phyloP scores from a whole-genome alignment of 2,888 invertebrate species.

The Sicus ferrugineus region DNA sequence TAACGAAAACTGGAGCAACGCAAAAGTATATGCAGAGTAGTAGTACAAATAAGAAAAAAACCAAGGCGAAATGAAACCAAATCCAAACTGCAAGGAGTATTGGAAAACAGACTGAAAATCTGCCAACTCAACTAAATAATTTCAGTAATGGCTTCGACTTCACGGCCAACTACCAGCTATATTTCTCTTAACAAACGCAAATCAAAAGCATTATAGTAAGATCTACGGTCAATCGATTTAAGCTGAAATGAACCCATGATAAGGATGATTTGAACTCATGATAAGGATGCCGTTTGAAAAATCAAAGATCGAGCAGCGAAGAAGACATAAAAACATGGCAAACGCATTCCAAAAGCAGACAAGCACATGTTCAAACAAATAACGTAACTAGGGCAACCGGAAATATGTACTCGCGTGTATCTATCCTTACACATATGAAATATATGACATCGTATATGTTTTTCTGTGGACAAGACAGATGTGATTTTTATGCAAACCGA shows the following conservation, averaged over 20 bases:
- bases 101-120: not conserved
- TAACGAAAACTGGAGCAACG: not conserved
- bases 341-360: slow-evolving; percentile 9
- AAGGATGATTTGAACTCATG: not conserved
- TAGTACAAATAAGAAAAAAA: not conserved
- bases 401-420: too few species aligned
- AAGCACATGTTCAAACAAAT: not conserved
- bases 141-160: not conserved
- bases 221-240: not conserved
- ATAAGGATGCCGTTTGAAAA: slow-evolving; percentile 11
- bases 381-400: too few species aligned
- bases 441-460: too few species aligned
- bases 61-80: not conserved
- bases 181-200: too few species aligned
- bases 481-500: too few species aligned
- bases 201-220: not conserved
- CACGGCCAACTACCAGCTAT: too few species aligned
- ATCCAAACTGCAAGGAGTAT: not conserved
- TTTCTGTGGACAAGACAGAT: too few species aligned
- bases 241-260: not conserved
- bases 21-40: not conserved
- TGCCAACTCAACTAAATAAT: not conserved
- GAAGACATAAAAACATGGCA: slow-evolving; percentile 8
- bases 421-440: too few species aligned
- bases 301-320: not conserved